Base-by-base conservation (phyloP, 2,797 vertebrate genomes). In the Trematomus bernacchii region DNA sequence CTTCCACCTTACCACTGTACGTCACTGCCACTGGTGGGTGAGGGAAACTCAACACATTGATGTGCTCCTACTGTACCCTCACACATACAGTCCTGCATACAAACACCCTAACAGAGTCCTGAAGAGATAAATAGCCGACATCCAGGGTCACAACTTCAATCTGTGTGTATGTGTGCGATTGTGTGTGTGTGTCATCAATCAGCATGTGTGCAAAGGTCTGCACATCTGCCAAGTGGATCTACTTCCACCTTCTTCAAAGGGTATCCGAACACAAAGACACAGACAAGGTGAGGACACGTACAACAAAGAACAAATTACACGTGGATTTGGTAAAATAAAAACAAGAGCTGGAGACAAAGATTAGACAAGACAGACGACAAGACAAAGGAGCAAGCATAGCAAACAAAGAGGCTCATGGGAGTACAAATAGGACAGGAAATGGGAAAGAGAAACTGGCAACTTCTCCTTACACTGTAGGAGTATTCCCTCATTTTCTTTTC, bases 351-450 rank as follows among this genome's bases (percentile, higher is more conserved):
- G 54, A 71, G 60, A 89, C 79, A 84, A 53, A 89, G 62, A 90
- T 71, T 80, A 77, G 60, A 87, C 82, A 59, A 89, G 85, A 93
- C 85, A 83, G 80, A 90, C 52, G 43, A 89, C 82, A 81, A 77
- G 73, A 91, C 85, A 85, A 71, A 85, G 70, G 73, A 89, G 77
- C 73, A 80, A 77, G 86, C 83, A 80, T 27, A 85, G 84, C 82
- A 86, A 86, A 92, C 89, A 87, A 51, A 86, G 78, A 85, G 71
- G 83, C 73, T 85, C 72, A 87, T 74, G 83, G 85, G 85, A 86
- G 76, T 62, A 87, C 63, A 70, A 60, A 79, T 74, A 83, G 76
- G 53, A 85, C 71, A 86, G 79, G 80, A 71, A 78, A 83, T 86
- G 69, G 79, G 71, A 85, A 58, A 55, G 68, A 58, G 53, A 75